Evolutionary conservation across 2,888 invertebrate species (phyloP), one percentile per base, ranked within the genome.

Genomic region (Boloria selene): DNA sequence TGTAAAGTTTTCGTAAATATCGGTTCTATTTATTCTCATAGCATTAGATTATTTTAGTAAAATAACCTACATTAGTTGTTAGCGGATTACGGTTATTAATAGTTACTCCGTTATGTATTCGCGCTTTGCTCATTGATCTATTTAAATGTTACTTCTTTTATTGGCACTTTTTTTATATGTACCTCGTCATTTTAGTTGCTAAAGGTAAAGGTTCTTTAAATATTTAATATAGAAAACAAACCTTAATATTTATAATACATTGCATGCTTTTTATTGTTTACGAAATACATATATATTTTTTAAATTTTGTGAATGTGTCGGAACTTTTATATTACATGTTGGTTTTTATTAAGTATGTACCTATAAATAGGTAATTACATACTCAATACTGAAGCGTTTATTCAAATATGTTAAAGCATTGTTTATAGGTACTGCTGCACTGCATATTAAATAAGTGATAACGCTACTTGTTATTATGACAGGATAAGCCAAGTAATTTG

Each of bases 61-160:
- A 42, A 62, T 42, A 51, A 61, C 52, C 31, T 45, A 42, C 31
- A 52, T 56, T n/a, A 47, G 42, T 18, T 58, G 44, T 64, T 54
- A 18, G 44, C 16, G 62, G 26, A 65, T 67, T 61, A 67, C 53
- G 47, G 65, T 56, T 68, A 70, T 65, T 63, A 65, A 63, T 65
- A 68, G 62, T 50, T 56, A 53, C 60, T 58, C 65, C 67, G 64
- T 67, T 67, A 45, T 64, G 61, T 67, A 52, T 64, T 63, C 55
- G 68, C 67, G 44, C 53, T 45, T 45, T 52, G 65, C 51, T 55
- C 64, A 67, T 67, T 65, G 64, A 67, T 70, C 67, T 67, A 67
- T 62, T 44, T 64, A 60, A 69, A 61, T 61, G 53, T 49, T 60
- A 38, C 49, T 18, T 50, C 56, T 67, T 67, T 63, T 63, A 62